A percentile compares a stretch with the other conserved stretches of the same genome.
These are phyloP conservation scores for Acanthosepion lycidas DNA, from an alignment of 2,888 invertebrate species.

Conservation along the genomic window DNA sequence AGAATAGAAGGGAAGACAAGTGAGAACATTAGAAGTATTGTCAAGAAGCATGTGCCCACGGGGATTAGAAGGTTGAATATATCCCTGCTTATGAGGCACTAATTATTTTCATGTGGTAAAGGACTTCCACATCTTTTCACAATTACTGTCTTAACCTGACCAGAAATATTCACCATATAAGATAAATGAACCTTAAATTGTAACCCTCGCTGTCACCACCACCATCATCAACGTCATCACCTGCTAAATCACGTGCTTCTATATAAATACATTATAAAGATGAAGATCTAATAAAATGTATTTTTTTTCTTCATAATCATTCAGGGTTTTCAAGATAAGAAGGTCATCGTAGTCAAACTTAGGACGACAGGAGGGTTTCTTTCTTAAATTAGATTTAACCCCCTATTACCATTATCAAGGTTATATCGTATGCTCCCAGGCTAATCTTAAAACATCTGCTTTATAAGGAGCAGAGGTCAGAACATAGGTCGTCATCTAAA, in stretches of 20 bases:
- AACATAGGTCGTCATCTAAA: not conserved
- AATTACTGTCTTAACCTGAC: constrained; percentile 33
- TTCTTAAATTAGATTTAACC: constrained; percentile 33
- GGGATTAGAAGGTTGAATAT: constrained; percentile 11
- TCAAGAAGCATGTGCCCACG: not conserved
- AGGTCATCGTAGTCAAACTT: constrained; percentile 20
- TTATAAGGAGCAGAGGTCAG: constrained; percentile 4
- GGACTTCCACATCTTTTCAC: constrained; percentile 23
- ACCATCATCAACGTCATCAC: not conserved
- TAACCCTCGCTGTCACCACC: not conserved
- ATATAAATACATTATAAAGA: not conserved
- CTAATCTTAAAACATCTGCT: constrained; percentile 33
- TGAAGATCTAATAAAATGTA: not conserved
- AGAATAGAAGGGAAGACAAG: not conserved
- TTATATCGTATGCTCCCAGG: constrained; percentile 8
- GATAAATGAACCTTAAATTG: constrained; percentile 33
- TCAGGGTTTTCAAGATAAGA: constrained; percentile 5
- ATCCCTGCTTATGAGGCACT: not conserved
- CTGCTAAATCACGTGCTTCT: constrained; percentile 21
- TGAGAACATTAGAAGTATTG: not conserved
- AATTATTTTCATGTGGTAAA: constrained; percentile 33
- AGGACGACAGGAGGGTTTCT: constrained; percentile 33
- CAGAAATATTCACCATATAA: not conserved
- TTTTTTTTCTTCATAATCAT: not conserved
- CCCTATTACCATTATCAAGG: not conserved